Evolutionary conservation across 2,797 vertebrate genomes (phyloP).

Genomic region (Melopsittacus undulatus): DNA sequence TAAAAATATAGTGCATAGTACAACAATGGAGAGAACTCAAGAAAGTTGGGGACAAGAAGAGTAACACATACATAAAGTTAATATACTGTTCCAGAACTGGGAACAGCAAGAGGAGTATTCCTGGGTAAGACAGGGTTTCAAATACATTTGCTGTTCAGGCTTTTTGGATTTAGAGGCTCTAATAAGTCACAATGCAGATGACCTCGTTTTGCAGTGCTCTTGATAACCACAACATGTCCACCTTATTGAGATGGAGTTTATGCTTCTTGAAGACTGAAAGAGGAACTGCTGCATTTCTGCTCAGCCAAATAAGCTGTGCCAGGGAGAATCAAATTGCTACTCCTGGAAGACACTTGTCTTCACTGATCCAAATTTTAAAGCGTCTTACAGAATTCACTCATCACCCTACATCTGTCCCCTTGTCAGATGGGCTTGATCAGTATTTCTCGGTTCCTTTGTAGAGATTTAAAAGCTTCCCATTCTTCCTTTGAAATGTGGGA

Average conservation of each 20-base stretch:
- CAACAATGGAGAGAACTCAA: neutral
- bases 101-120: neutral
- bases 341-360: slow-evolving; percentile 42
- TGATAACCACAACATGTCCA: neutral
- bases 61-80: neutral
- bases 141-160: neutral
- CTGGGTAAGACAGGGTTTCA: neutral
- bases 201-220: fast-evolving
- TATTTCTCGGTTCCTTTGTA: slow-evolving; percentile 58
- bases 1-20: neutral
- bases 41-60: neutral
- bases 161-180: neutral
- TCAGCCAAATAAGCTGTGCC: neutral
- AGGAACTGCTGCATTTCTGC: neutral
- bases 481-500: slow-evolving; percentile 71
- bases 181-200: neutral
- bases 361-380: slow-evolving; percentile 39
- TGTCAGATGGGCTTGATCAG: slow-evolving; percentile 57
- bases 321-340: slow-evolving; percentile 11
- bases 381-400: slow-evolving; percentile 41
- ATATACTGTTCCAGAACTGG: neutral
- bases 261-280: neutral
- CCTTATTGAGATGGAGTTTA: neutral
- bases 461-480: slow-evolving; percentile 66
- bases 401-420: slow-evolving; percentile 48